Evolutionary conservation across 2,888 invertebrate species (phyloP).

Genomic region (Synanthedon tipuliformis): DNA sequence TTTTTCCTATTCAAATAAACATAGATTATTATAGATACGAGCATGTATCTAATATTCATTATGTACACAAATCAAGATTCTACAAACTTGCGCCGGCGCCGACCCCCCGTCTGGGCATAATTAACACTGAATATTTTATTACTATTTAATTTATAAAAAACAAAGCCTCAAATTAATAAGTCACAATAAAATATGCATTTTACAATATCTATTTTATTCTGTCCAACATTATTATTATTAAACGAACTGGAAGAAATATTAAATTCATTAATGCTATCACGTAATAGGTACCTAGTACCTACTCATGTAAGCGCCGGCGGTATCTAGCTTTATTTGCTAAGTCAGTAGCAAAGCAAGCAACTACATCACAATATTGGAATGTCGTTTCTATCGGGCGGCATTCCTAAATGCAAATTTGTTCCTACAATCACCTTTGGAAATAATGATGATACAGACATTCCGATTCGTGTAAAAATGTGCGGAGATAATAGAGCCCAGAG

Average conservation of each 20-base stretch:
- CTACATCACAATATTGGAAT: constrained; percentile 39
- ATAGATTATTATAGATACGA: too few species aligned
- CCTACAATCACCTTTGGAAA: not conserved
- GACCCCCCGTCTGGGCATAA: constrained; percentile 1
- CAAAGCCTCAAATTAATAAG: not conserved
- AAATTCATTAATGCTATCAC: too few species aligned
- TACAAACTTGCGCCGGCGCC: constrained; percentile 3
- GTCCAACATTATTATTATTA: too few species aligned
- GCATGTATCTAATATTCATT: not conserved
- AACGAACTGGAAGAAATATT: too few species aligned
- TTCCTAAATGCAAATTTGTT: constrained; percentile 52
- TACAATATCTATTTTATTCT: too few species aligned
- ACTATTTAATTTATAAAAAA: constrained; percentile 4
- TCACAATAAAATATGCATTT: not conserved
- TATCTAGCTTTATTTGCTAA: constrained; percentile 53
- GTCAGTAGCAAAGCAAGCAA: constrained; percentile 48
- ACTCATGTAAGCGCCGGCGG: constrained; percentile 12
- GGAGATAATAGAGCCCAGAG: constrained; percentile 20
- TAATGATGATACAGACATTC: not conserved
- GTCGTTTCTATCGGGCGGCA: constrained; percentile 53
- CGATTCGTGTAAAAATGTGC: not conserved
- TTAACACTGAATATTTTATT: constrained; percentile 4
- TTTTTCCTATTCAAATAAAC: too few species aligned
- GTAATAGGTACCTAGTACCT: too few species aligned
- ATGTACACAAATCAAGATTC: not conserved